A percentile compares a stretch with the other conserved stretches of the same genome.
phyloP scores from a whole-genome alignment of 35 echinoderm and acorn worm species.

The Anneissia japonica region DNA sequence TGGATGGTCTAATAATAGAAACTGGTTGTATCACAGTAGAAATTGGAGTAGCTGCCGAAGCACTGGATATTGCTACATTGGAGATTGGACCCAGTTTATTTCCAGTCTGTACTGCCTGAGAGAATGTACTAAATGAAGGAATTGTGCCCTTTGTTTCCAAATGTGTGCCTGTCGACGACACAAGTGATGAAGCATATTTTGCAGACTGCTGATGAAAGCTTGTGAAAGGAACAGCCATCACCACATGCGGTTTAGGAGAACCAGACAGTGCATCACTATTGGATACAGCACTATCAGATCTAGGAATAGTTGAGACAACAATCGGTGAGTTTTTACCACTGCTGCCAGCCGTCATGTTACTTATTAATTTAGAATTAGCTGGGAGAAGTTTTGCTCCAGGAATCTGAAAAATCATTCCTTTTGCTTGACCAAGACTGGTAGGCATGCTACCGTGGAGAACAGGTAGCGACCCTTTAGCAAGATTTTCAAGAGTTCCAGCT shows the following conservation, averaged over 20 bases:
- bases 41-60: not conserved
- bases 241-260: not conserved
- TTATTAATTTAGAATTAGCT: not conserved
- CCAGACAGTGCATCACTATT: not conserved
- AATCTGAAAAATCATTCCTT: not conserved
- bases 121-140: not conserved
- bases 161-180: not conserved
- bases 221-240: not conserved
- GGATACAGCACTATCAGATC: not conserved
- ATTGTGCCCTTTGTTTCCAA: not conserved
- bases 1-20: not conserved
- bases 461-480: not conserved
- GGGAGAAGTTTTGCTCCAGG: not conserved
- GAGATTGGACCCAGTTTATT: not conserved
- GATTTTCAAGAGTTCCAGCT: not conserved
- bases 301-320: not conserved
- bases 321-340: not conserved
- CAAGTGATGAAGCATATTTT: not conserved
- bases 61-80: not conserved
- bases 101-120: not conserved
- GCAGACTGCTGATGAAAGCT: not conserved
- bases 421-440: not conserved
- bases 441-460: not conserved
- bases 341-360: not conserved
- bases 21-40: not conserved